These are phyloP conservation scores for Xanthia togata DNA, from an alignment of 2,888 invertebrate genomes.

Conservation along the genomic window DNA sequence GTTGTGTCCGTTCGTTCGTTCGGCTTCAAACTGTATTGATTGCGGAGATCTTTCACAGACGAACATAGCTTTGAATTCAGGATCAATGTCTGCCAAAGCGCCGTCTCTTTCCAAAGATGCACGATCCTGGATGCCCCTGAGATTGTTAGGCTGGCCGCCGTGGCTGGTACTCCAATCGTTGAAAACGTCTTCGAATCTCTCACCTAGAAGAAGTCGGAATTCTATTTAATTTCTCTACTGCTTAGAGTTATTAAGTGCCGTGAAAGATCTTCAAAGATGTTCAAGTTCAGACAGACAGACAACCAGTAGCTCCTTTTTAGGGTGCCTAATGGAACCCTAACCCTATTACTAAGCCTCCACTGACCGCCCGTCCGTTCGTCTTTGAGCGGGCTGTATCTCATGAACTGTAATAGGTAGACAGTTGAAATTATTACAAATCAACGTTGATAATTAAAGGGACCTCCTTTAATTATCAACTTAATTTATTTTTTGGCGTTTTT, in stretches of 20 bases:
- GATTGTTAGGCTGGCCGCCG: conserved; percentile 1
- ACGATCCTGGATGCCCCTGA: not conserved
- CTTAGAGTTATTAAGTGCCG: not conserved
- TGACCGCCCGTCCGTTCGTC: too few species aligned
- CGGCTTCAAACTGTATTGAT: not conserved
- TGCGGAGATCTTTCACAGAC: conserved; percentile 29
- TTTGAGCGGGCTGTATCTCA: too few species aligned
- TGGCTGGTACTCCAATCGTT: not conserved
- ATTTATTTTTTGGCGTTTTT: too few species aligned
- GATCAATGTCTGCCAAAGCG: not conserved
- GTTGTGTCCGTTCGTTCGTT: too few species aligned
- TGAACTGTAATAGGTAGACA: too few species aligned
- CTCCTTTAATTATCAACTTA: too few species aligned
- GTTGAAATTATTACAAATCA: too few species aligned
- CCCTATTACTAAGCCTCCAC: too few species aligned
- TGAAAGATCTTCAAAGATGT: not conserved
- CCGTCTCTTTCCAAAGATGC: not conserved
- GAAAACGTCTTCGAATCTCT: conserved; percentile 21
- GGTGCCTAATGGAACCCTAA: too few species aligned
- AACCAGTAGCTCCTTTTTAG: not conserved
- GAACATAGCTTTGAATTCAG: conserved; percentile 17
- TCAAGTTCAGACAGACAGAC: not conserved
- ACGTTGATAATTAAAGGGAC: too few species aligned
- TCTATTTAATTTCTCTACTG: not conserved
- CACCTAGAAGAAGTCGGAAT: conserved; percentile 1